Evolutionary conservation across 1,140 invertebrate genomes (phyloP), one percentile per base, ranked within the genome.

Genomic region (Drosophila sturtevanti): DNA sequence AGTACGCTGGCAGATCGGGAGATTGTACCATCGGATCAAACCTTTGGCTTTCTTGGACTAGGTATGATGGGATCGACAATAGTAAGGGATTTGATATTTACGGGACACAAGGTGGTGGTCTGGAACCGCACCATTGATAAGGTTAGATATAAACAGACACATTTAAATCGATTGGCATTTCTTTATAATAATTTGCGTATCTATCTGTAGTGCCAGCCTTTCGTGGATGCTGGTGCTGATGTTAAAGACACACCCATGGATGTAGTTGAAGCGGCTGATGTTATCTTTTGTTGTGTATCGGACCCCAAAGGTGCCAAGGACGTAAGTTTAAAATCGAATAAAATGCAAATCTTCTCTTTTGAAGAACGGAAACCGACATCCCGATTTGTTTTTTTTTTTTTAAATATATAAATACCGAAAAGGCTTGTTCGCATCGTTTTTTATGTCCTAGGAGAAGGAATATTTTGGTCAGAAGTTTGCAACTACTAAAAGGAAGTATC

Each of bases 11-110:
- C 96, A 86, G 95, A 96, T 66, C 98, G 97, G 91, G 96, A 97
- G 70, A 98, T 99, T 67, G 94, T 95, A 62, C 95, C 98, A 1
- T 98, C 97, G 10, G 94, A 94, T 63, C 94, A 97, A 90, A 97
- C 96, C 84, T 98, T 99, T 91, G 98, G 98, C 11, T 99, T 99
- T 92, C 94, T 99, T 35, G 98, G 98, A 0, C 94, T 99, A 7
- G 98, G 98, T 41, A 98, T 97, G 79, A 99, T 99, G 96, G 98
- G 98, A n/a, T 95, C 96, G 48, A 97, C 97, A 16, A 98, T 99
- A 86, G 97, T 99, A 0, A 98, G 98, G 93, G 98, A 99, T 92
- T 93, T 99, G 16, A 94, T 99, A 72, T 97, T 97, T 90, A 98
- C 97, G 54, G 98, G 98, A 6, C 98, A 99, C 92, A 96, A 96